A percentile compares a stretch with the other conserved stretches of the same genome.
These are phyloP conservation scores for Aplodontia rufa DNA, from an alignment of 2,113 vertebrate species.

Conservation along the genomic window DNA sequence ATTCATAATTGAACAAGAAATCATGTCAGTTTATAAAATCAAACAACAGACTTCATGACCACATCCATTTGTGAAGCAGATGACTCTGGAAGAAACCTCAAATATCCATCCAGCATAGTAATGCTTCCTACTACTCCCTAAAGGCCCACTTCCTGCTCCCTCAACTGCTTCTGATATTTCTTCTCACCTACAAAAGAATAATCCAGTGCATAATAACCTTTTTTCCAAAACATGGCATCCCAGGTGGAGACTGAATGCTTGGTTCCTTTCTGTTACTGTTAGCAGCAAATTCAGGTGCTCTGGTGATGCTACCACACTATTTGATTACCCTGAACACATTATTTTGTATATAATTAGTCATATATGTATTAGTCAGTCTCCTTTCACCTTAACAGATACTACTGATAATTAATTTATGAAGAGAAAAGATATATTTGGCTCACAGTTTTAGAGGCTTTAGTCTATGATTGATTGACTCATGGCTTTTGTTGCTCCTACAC, in stretches of 20 bases:
- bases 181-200: not conserved
- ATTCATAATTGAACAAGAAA: not conserved
- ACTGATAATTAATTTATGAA: not conserved
- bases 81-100: too few species aligned
- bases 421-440: too few species aligned
- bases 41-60: not conserved
- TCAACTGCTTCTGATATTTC: not conserved
- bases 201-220: rapidly evolving
- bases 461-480: too few species aligned
- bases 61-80: too few species aligned
- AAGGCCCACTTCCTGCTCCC: not conserved
- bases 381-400: not conserved
- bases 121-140: not conserved
- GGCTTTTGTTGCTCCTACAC: too few species aligned
- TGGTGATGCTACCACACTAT: not conserved
- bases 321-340: not conserved
- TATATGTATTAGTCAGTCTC: not conserved
- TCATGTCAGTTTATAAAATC: not conserved
- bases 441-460: too few species aligned
- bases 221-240: not conserved
- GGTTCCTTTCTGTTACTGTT: not conserved
- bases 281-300: not conserved
- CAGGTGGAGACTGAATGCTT: not conserved
- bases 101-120: too few species aligned
- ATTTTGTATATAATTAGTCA: not conserved